Evolutionary conservation across 2,888 invertebrate genomes (phyloP).

Genomic region (Stenoptilia bipunctidactyla): DNA sequence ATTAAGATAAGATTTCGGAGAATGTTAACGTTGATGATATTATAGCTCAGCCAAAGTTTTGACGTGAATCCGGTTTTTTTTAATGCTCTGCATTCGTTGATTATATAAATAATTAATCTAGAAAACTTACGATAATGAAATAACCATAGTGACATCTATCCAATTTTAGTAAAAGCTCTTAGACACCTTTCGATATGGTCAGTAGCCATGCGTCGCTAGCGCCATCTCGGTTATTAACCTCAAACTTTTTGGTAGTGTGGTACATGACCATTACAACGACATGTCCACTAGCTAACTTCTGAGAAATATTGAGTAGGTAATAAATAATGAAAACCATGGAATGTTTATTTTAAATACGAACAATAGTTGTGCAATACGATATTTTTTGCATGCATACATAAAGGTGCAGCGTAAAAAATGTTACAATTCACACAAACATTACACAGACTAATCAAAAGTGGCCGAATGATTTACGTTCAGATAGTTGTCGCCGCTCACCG

Average conservation of each 20-base stretch:
- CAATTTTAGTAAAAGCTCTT: neutral
- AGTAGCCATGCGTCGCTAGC: conserved; percentile 20
- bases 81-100: no score
- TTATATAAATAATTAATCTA: no score
- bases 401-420: conserved; percentile 2
- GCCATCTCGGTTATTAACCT: conserved; percentile 24
- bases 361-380: no score
- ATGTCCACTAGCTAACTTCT: neutral
- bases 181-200: conserved; percentile 18
- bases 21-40: no score
- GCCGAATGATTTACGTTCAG: conserved; percentile 30
- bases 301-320: no score
- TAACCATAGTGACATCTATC: neutral
- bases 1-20: no score
- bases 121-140: no score
- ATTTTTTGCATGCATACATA: conserved; percentile 3
- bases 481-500: conserved; percentile 12
- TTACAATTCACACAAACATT: conserved; percentile 4
- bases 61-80: no score
- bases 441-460: conserved; percentile 31
- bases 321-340: no score
- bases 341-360: no score
- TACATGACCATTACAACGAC: neutral
- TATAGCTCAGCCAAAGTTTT: no score
- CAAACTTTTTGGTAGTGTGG: conserved; percentile 1